A percentile compares a stretch with the other conserved stretches of the same genome.
Evolutionary conservation across 1,140 invertebrate species (phyloP).

Genomic region (Drosophila auraria): DNA sequence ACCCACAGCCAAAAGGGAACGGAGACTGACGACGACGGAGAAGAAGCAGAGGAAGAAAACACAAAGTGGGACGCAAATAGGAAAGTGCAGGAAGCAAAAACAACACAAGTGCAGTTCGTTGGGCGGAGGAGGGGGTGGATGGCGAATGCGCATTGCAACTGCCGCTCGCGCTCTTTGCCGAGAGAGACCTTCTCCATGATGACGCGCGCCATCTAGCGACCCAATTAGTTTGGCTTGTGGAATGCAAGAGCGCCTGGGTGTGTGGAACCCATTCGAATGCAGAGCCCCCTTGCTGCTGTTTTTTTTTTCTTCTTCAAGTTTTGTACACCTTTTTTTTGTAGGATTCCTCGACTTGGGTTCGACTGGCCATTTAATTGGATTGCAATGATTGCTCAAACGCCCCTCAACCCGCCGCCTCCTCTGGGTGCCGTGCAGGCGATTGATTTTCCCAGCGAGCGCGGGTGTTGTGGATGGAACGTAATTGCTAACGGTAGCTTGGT

Average conservation of each 20-base stretch:
- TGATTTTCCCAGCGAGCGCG: conserved; percentile 62
- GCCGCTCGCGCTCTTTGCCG: background rate
- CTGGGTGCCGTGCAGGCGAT: conserved; percentile 33
- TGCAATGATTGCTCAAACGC: conserved; percentile 60
- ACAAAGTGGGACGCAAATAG: conserved; percentile 57
- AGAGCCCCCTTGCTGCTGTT: background rate
- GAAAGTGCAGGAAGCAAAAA: conserved; percentile 22
- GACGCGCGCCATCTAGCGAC: conserved; percentile 50
- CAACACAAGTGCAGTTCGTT: conserved; percentile 42
- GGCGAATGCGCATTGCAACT: conserved; percentile 58
- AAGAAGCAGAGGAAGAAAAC: conserved; percentile 10
- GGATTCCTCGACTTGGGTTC: conserved; percentile 8
- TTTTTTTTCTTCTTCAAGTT: conserved; percentile 5
- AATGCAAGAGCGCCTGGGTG: conserved; percentile 25
- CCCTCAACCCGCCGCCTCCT: background rate
- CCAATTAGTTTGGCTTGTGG: conserved; percentile 48
- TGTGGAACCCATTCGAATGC: conserved; percentile 25
- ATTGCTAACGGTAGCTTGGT: conserved; percentile 31
- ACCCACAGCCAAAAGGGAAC: conserved; percentile 32
- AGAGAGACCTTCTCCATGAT: conserved; percentile 10
- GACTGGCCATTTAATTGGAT: conserved; percentile 67
- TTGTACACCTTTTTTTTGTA: conserved; percentile 12
- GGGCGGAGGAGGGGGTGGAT: background rate
- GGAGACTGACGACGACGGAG: background rate
- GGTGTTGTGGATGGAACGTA: conserved; percentile 29